Evolutionary conservation across 2,888 invertebrate genomes (phyloP), one percentile per base, ranked within the genome.

Genomic region (Drosophila vallismaia): DNA sequence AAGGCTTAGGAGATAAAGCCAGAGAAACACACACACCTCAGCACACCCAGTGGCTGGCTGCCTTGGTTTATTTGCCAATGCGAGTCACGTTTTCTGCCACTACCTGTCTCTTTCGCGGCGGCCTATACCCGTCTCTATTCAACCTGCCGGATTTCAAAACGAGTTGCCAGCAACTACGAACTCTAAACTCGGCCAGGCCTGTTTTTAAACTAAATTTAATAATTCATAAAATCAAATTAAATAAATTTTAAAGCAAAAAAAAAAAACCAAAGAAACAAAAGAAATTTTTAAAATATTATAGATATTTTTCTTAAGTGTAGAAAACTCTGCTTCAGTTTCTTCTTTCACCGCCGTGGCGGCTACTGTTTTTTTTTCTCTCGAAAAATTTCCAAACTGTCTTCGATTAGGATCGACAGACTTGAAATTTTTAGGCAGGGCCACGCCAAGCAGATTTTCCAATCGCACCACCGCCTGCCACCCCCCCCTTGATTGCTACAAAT

Each of bases 51-150:
- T 52, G 62, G 64, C 53, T 74, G 74, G 57, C 75, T 75, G 60
- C 75, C 73, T 77, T 84, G 77, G 50, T 85, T 80, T 76, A 79
- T 86, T 86, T 89, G 82, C 77, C 76, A 89, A 88, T 89, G 85
- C 86, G 60, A 79, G 88, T 88, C 88, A 89, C 89, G 88, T 88
- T 88, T 88, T 83, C 46, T 36, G 42, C 48, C 7, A 45, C 40
- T 36, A 19, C 26, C 29, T 26, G 51, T 33, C 26, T 26, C 54
- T 14, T 36, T 55, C 46, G 50, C 72, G 76, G 74, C 75, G 71
- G 79, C 79, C 77, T 84, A 71, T 55, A 66, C 70, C 14, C 60
- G 26, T 38, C 55, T 56, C 40, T 31, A 48, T 48, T 33, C 38
- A 51, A 51, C 31, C 54, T 19, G 28, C 33, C 33, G 10, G 45